These are phyloP conservation scores for Tetheella fluctuosa DNA, from an alignment of 2,888 invertebrate species.

Conservation along the genomic window DNA sequence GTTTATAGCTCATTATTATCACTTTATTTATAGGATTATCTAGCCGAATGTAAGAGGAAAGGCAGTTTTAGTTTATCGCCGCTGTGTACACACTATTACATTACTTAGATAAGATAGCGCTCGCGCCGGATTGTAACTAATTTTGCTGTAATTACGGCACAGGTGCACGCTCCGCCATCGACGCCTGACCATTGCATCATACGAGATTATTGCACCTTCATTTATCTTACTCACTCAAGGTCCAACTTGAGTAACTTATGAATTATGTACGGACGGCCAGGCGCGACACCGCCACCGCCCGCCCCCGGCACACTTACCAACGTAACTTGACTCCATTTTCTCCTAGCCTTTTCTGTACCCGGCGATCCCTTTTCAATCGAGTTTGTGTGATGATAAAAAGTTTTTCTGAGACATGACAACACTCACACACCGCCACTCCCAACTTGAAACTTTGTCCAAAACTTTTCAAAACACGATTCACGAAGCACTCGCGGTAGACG, in stretches of 20 bases:
- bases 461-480: conserved; percentile 56
- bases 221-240: conserved; percentile 50
- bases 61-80: conserved; percentile 46
- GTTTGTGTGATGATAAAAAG: conserved; percentile 60
- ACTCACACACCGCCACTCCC: conserved; percentile 62
- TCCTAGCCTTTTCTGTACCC: conserved; percentile 34
- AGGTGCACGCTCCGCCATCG: conserved; percentile 19
- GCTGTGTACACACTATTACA: conserved; percentile 46
- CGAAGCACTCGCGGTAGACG: conserved; percentile 18
- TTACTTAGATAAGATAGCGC: conserved; percentile 63
- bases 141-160: conserved; percentile 27
- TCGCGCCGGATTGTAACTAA: conserved; percentile 13
- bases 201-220: conserved; percentile 31
- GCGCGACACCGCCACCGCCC: conserved; percentile 23
- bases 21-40: conserved; percentile 41
- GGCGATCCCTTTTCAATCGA: conserved; percentile 50
- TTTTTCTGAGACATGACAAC: conserved; percentile 74
- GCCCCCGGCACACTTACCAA: conserved; percentile 60
- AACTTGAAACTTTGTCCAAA: conserved; percentile 56
- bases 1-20: background rate
- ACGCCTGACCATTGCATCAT: conserved; percentile 37
- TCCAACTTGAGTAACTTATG: conserved; percentile 37
- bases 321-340: conserved; percentile 70
- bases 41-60: conserved; percentile 39
- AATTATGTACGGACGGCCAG: conserved; percentile 14